Percentiles rank a stretch among this genome's conserved stretches.
Conservation (phyloP, 2,888 invertebrate genomes). For the Pristionchus maxplancki region DNA sequence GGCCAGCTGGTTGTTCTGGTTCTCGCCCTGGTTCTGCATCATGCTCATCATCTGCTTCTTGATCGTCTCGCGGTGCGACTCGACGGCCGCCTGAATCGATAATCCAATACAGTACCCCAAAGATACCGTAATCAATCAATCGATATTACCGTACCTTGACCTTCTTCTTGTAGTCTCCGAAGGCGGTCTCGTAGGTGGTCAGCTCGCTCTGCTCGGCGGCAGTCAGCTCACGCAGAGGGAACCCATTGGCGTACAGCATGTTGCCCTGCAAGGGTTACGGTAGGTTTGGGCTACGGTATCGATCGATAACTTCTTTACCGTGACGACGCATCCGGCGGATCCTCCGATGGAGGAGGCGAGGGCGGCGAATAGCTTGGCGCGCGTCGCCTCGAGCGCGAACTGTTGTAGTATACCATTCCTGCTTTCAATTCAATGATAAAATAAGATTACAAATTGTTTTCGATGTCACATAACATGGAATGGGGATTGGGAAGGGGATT, state of each 20-base stretch:
- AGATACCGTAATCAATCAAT: background rate
- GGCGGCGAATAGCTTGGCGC: conserved; percentile 60
- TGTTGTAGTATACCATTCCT: too few relatives aligned
- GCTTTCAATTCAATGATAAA: too few relatives aligned
- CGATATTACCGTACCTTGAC: conserved; percentile 43
- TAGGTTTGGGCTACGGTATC: too few relatives aligned
- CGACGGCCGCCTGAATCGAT: conserved; percentile 39
- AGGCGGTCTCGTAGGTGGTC: conserved; percentile 60
- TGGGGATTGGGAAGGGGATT: too few relatives aligned
- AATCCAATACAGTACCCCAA: too few relatives aligned
- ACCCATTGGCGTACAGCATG: conserved; percentile 72
- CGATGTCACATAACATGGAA: too few relatives aligned
- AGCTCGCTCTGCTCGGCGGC: conserved; percentile 66
- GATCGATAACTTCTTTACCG: conserved; percentile 55
- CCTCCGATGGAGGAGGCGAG: conserved; percentile 70
- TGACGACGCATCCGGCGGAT: conserved; percentile 75
- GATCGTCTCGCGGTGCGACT: conserved; percentile 32
- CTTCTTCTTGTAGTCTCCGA: conserved; percentile 67
- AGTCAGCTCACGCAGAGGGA: conserved; percentile 69
- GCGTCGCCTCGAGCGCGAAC: conserved; percentile 15
- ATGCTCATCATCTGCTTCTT: conserved; percentile 51
- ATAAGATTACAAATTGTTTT: too few relatives aligned
- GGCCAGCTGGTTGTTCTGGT: conserved; percentile 6
- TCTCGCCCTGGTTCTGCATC: background rate
- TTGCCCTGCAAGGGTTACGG: conserved; percentile 59